Evolutionary conservation across 2,797 vertebrate species (phyloP).

Genomic region (Salmo trutta): DNA sequence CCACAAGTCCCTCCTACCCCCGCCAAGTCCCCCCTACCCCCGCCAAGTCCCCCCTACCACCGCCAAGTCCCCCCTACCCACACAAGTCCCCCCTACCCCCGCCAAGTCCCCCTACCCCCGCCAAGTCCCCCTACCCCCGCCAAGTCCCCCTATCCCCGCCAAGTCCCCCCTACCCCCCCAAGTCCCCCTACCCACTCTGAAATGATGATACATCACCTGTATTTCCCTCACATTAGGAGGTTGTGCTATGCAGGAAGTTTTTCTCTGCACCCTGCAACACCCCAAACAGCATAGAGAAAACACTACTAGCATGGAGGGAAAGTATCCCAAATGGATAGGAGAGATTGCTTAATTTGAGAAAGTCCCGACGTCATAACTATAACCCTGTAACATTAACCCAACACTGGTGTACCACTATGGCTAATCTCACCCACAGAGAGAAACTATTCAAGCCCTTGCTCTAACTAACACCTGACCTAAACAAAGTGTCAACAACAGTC

Average conservation of each 20-base stretch:
- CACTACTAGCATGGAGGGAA: neutral
- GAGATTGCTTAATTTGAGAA: neutral
- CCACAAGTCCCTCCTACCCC: neutral
- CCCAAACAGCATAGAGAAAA: neutral
- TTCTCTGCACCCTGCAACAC: neutral
- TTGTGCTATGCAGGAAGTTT: neutral
- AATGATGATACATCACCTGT: neutral
- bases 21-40: neutral
- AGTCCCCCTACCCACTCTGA: neutral
- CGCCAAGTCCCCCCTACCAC: neutral
- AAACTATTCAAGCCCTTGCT: neutral
- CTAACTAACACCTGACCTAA: neutral
- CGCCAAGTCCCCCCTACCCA: neutral
- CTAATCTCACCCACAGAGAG: neutral
- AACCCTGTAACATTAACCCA: neutral
- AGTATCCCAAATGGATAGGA: neutral
- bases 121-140: neutral
- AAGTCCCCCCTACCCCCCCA: neutral
- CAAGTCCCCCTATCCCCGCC: no score
- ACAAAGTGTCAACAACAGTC: neutral
- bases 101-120: neutral
- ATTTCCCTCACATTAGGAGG: neutral
- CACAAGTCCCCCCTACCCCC: neutral
- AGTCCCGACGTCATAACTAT: neutral
- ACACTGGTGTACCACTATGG: neutral